Evolutionary conservation across 2,797 vertebrate species (phyloP).

Genomic region (Pangasius mekongensis): DNA sequence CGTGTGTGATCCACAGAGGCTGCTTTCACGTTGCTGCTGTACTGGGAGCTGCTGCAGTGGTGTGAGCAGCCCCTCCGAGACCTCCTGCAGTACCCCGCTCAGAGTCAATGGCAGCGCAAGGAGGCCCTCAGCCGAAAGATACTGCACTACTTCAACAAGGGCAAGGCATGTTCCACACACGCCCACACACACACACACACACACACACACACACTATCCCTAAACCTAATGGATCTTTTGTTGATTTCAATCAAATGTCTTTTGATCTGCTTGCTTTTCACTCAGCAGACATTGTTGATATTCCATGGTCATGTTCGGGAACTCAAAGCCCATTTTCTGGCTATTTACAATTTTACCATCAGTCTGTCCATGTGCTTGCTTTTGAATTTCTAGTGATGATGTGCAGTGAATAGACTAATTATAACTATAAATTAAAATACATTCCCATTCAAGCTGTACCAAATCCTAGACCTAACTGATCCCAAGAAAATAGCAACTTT

Average conservation of each 20-base stretch:
- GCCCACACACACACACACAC: neutral
- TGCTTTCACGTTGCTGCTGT: constrained; percentile 94
- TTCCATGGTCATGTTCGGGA: neutral
- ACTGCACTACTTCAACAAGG: constrained; percentile 99
- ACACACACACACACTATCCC: neutral
- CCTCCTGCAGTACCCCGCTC: constrained; percentile 95
- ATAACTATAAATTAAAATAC: neutral
- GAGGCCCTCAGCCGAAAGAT: constrained; percentile 97
- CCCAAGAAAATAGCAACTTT: neutral
- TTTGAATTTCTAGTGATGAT: neutral
- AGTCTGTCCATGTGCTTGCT: neutral
- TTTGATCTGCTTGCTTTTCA: neutral
- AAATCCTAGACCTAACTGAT: neutral
- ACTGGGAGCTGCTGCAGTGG: constrained; percentile 98
- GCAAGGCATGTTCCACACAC: constrained; percentile 80
- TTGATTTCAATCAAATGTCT: neutral
- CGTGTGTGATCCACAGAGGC: constrained; percentile 80
- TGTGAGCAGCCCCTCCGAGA: constrained; percentile 96
- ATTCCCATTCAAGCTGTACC: neutral
- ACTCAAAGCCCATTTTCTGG: neutral
- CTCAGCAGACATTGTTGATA: neutral
- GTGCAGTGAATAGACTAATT: neutral
- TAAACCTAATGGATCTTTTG: neutral
- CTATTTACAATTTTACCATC: neutral
- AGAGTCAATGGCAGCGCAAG: constrained; percentile 98